Evolutionary conservation across 2,113 vertebrate species (phyloP), one percentile per base, ranked within the genome.

Genomic region (Alethe diademata): DNA sequence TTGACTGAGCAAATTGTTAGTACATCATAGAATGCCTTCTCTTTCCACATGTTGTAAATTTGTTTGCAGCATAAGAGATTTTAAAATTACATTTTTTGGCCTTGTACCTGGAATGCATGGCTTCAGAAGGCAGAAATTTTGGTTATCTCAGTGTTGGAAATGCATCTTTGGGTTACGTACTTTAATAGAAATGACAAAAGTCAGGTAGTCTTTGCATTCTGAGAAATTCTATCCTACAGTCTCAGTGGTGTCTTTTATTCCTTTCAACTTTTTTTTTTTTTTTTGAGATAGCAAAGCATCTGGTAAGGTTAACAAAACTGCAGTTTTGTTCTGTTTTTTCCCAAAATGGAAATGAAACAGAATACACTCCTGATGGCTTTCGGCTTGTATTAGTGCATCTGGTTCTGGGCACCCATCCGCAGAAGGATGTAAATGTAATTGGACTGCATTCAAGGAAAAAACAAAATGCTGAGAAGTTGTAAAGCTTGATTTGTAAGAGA

Each of bases 341-440:
- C 38, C 73, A 62, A 95, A 96, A 90, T 90, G 85, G 82, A 75
- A 94, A 86, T 91, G n/a, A 94, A 89, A 91, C 42, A 65, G 84
- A 89, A 70, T 89, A 80, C 10, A 71, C 26, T 83, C 25, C 62
- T 76, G 64, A 67, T 94, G 53, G 72, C 36, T 78, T 75, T 95
- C 29, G 0, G 4, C 79, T 87, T 94, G n/a, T 82, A 96, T 93
- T 92, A 87, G 28, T 92, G 60, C 84, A 79, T 86, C 92, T 92
- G 50, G 33, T 86, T 93, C 78, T 90, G 85, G 72, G 78, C 84
- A 93, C 29, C 23, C 79, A 33, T 75, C 33, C 60, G 24, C 91
- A 90, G 91, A 76, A 92, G 43, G 51, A 70, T 85, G 48, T 64
- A 91, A 91, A 93, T 93, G 81, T 88, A 83, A 71, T 28, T 91